These are phyloP conservation scores for Drosophila insularis DNA, from an alignment of 1,140 invertebrate species.

Conservation along the genomic window DNA sequence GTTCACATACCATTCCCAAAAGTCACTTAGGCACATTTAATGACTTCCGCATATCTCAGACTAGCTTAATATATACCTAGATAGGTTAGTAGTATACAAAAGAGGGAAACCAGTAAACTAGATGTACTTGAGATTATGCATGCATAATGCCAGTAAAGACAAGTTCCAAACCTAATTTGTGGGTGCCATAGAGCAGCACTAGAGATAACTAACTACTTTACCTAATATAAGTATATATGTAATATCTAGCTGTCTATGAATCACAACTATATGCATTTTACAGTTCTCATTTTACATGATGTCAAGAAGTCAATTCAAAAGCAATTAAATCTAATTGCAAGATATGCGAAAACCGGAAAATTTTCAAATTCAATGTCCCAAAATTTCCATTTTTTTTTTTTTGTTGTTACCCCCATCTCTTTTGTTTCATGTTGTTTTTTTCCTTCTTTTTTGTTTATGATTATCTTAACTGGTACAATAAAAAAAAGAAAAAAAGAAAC, in stretches of 20 bases:
- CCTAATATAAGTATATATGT: not conserved
- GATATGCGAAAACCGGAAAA: conserved; percentile 43
- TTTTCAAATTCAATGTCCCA: conserved; percentile 50
- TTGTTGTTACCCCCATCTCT: not conserved
- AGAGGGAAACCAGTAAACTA: conserved; percentile 30
- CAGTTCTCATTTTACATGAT: conserved; percentile 36
- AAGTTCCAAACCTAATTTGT: conserved; percentile 24
- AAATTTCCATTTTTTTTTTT: conserved; percentile 58
- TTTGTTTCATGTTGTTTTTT: not conserved
- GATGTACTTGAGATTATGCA: conserved; percentile 71
- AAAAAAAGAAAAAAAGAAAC: conserved; percentile 27
- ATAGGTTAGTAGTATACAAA: conserved; percentile 9
- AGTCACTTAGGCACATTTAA: conserved; percentile 30
- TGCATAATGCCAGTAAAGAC: conserved; percentile 17
- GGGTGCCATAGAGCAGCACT: not conserved
- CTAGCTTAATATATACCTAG: not conserved
- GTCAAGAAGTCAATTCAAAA: conserved; percentile 18
- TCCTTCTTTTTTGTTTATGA: conserved; percentile 8
- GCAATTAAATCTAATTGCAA: conserved; percentile 49
- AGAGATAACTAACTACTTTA: not conserved
- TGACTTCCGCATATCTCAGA: conserved; percentile 61
- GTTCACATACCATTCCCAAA: conserved; percentile 23
- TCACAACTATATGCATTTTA: conserved; percentile 1
- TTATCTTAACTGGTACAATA: conserved; percentile 62
- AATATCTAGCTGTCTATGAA: not conserved